phyloP scores from a whole-genome alignment of 2,888 invertebrate genomes.

The Colostygia pectinataria region DNA sequence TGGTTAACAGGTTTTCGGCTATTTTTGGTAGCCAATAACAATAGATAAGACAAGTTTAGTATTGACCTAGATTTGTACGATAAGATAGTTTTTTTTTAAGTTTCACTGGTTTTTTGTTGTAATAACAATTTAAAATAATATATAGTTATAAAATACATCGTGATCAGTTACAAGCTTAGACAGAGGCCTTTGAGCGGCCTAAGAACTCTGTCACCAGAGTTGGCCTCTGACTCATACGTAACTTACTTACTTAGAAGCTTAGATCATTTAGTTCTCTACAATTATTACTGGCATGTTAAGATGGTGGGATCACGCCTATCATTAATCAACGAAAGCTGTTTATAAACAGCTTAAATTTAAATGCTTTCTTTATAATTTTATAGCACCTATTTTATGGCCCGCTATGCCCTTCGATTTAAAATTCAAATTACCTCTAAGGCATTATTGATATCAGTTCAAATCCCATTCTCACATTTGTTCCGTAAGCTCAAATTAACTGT shows the following conservation, averaged over 20 bases:
- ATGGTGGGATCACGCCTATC: conserved; percentile 12
- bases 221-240: too few relatives aligned
- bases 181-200: too few relatives aligned
- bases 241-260: too few relatives aligned
- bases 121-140: too few relatives aligned
- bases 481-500: conserved; percentile 8
- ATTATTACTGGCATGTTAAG: too few relatives aligned
- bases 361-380: conserved; percentile 23
- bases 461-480: conserved; percentile 14
- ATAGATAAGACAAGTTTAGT: neutral
- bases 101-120: too few relatives aligned
- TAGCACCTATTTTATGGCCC: conserved; percentile 12
- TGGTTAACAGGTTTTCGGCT: neutral
- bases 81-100: too few relatives aligned
- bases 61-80: too few relatives aligned
- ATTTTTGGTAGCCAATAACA: neutral
- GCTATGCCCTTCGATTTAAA: conserved; percentile 25
- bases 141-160: too few relatives aligned
- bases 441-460: conserved; percentile 7
- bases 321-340: conserved; percentile 39
- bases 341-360: conserved; percentile 9
- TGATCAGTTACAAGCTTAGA: too few relatives aligned
- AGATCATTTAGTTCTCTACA: too few relatives aligned
- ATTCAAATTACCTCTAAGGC: conserved; percentile 13
- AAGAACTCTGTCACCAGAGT: too few relatives aligned